Evolutionary conservation across 2,797 vertebrate species (phyloP), one percentile per base, ranked within the genome.

Genomic region (Tapirus indicus): DNA sequence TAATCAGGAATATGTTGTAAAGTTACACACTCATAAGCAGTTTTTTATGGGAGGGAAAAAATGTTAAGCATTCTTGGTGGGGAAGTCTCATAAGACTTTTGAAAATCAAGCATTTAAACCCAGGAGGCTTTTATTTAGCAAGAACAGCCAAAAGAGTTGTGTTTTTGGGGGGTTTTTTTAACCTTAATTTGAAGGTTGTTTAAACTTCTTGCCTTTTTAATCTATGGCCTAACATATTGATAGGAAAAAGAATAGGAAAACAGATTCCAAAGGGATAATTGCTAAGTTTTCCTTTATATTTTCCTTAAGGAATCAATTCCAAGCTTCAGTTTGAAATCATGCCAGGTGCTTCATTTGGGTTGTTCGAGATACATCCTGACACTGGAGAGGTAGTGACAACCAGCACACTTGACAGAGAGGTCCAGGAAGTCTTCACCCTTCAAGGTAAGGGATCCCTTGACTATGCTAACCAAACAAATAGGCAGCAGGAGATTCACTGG

Each of bases 401-500:
- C 79, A 97, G 98, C 58, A 96, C 96, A 32, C 98, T 99, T 97
- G 99, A 99, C 98, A 98, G 99, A 98, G 99, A 99, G 98, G 94
- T 98, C 83, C 99, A 99, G 97, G 99, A 99, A 2, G 64, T 98
- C 92, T 99, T 99, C 94, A 98, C 82, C 8, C 99, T 99, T 96
- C 99, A 98, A 99, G 99, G 99, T 99, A 99, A 98, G 38, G 5
- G 17, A 88, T 21, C 20, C 17, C 3, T 38, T 5, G 16, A 78
- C 44, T 25, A 17, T n/a, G 20, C 38, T 58, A 3, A 23, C 49
- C 9, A n/a, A 23, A 35, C 16, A 60, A 44, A 47, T 7, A 9
- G 38, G 29, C 49, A 18, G 21, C 13, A 21, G 66, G 49, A 58
- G n/a, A 66, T 14, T 66, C 35, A 49, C 54, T 32, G 56, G 35